Evolutionary conservation across 1,140 invertebrate genomes (phyloP), one percentile per base, ranked within the genome.

Genomic region (Trypoxylus dichotomus): DNA sequence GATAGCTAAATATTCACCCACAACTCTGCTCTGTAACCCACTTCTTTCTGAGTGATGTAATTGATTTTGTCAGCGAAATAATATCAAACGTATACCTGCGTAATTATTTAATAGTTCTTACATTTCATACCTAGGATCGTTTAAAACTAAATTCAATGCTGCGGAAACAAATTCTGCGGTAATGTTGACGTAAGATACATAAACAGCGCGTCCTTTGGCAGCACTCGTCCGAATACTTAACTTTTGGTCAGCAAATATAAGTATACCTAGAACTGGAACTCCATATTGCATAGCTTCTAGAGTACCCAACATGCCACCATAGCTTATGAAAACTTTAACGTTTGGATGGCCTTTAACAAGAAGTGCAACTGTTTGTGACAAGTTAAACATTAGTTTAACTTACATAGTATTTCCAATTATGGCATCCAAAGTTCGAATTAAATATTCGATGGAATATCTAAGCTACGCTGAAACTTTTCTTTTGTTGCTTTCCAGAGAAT

Each of bases 381-480:
- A n/a, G n/a, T n/a, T n/a, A n/a, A n/a, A n/a, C n/a, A n/a, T n/a
- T n/a, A n/a, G n/a, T 7, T 21, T 19, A 21, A 2, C 10, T 87
- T 84, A 92, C 91, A 88, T 78, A 93, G 83, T 78, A 94, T 86
- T 81, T 92, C 92, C 77, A 90, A 91, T 81, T 94, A 93, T 0
- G 92, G 93, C 7, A 93, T 84, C 93, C 93, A 94, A 15, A 19
- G 87, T 74, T n/a, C n/a, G n/a, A n/a, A n/a, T n/a, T n/a, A n/a
- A n/a, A n/a, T n/a, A n/a, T n/a, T n/a, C n/a, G n/a, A n/a, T n/a
- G n/a, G n/a, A n/a, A n/a, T n/a, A n/a, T n/a, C n/a, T n/a, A n/a
- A n/a, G n/a, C n/a, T n/a, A 88, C 82, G 27, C 86, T 29, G 88
- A 73, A 54, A 88, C 86, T 42, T 80, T 78, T 37, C 86, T 88